Base-by-base conservation (phyloP, 35 echinoderm and acorn worm species). In the Apostichopus californicus region DNA sequence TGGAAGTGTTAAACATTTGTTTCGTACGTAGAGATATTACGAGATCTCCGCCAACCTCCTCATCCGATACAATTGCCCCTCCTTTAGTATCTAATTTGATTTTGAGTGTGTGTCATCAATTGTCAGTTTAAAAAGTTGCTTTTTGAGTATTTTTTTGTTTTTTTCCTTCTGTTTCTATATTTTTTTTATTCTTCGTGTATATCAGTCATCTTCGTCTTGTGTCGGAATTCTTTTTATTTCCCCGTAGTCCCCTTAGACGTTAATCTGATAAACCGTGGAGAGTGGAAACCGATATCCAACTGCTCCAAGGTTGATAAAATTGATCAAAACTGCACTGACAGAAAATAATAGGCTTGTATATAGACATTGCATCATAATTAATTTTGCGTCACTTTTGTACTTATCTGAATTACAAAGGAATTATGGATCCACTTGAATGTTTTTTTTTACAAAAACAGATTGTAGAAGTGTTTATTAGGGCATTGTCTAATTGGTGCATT, bases 1-100 rank as follows among this genome's bases (percentile, higher is more conserved):
- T 85, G 14, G 55, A 85, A 85, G 81, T 85, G 81, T 85, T 85
- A 85, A 73, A 85, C 81, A 85, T 85, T 68, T 56, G 81, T 85
- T 54, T 56, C 54, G 8, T 85, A 55, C 81, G 58, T 17, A 22
- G 55, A 58, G 28, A 85, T 85, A 85, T 85, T 85, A 85, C 56
- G 81, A 25, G 25, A 25, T 85, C 58, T 58, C 54, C 58, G 55
- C 56, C 55, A 22, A 20, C 81, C 58, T 18, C 56, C 55, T 85
- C 55, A 58, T 58, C 81, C 54, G 58, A 58, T 85, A 85, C 81
- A 85, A 85, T 58, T 22, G 81, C 54, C 81, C 81, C 54, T 57
- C 55, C 81, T 85, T 85, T 85, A 56, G 14, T 85, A 58, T n/a
- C 55, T 85, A 58, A 85, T 85, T 85, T 85, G 81, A 85, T 85